These are phyloP conservation scores for Tetheella fluctuosa DNA, from an alignment of 2,888 invertebrate species.

Conservation along the genomic window DNA sequence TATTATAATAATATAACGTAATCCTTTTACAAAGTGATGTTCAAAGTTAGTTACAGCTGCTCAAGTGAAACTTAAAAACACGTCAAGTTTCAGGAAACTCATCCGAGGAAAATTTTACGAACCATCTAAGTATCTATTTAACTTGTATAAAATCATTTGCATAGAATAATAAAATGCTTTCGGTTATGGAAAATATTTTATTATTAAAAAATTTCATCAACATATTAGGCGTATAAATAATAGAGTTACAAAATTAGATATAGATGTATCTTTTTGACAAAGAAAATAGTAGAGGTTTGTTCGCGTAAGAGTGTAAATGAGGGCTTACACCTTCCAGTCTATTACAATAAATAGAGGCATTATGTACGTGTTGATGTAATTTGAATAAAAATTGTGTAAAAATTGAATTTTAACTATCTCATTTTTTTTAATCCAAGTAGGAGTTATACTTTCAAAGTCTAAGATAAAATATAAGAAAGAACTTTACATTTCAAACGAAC, in stretches of 20 bases:
- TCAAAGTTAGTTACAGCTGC: not conserved
- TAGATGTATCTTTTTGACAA: no score
- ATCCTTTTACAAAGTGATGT: constrained; percentile 1
- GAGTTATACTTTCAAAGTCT: not conserved
- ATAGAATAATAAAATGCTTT: not conserved
- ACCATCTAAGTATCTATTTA: constrained; percentile 8
- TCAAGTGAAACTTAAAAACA: constrained; percentile 9
- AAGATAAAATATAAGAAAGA: not conserved
- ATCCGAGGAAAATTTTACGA: not conserved
- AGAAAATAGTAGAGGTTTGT: no score
- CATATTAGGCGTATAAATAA: no score
- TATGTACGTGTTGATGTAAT: no score
- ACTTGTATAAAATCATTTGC: constrained; percentile 8
- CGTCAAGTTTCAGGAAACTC: constrained; percentile 7
- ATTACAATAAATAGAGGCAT: no score
- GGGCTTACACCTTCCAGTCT: no score
- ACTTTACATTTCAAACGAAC: not conserved
- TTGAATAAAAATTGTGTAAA: no score
- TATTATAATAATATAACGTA: not conserved
- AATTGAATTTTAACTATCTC: no score
- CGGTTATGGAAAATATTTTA: not conserved
- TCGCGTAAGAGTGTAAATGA: no score
- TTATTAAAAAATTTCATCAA: no score
- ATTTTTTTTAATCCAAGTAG: not conserved
- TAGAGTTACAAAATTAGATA: no score